Base-by-base conservation (phyloP, 2,113 vertebrate genomes). In the Xyrauchen texanus region DNA sequence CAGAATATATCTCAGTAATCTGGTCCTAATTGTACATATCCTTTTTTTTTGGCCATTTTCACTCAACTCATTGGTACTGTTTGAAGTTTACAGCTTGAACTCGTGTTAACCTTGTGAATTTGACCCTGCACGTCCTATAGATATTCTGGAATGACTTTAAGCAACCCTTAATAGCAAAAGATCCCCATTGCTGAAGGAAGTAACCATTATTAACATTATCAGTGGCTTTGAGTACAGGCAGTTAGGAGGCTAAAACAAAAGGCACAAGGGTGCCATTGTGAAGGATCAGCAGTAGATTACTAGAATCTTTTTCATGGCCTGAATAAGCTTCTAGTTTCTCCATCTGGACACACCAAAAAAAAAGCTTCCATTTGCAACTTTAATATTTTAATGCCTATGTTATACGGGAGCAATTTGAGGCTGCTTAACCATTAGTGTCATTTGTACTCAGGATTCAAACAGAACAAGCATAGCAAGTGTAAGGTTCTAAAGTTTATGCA, bases 221-320 rank as follows among this genome's bases (percentile, higher is more conserved):
- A 76, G 70, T 81, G 85, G 86, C 76, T 79, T 70, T 70, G 79
- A 88, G 84, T 78, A 80, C 81, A 75, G 34, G 81, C 90, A 88
- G 87, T 88, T 77, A 85, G 84, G 90, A 90, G 79, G 65, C 77
- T 85, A 85, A 83, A 89, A 89, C 86, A 88, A 90, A 89, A 90
- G 89, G 87, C 88, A 93, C 91, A 93, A 92, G 91, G 92, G 88
- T 88, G 87, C 88, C 89, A 92, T 93, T 94, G 93, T 94, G 88
- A 86, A 82, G 88, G 91, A 91, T 92, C 92, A 92, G 85, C 88
- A 85, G 85, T 85, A 90, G 92, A 92, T 93, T 92, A 93, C 90
- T 90, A 86, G 89, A 92, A 94, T 92, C 3, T 90, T 87, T 89
- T 81, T 83, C 85, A 8, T 75, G 74, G 85, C 87, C 89, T 93